phyloP scores from a whole-genome alignment of 2,113 vertebrate genomes.

The Neotoma lepida region DNA sequence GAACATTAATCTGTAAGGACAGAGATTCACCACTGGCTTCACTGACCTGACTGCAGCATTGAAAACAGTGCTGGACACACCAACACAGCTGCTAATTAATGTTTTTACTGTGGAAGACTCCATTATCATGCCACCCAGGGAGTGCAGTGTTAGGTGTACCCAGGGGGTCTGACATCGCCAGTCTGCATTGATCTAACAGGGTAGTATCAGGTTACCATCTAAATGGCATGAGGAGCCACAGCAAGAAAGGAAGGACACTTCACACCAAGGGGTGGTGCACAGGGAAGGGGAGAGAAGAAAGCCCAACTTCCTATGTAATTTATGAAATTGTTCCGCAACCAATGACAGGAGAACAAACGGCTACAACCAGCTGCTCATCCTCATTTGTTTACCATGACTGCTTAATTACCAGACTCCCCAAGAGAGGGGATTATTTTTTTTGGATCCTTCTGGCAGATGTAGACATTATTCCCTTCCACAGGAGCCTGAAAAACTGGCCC shows the following conservation, averaged over 20 bases:
- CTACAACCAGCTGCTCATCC: slow-evolving; percentile 68
- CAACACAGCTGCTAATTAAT: background rate
- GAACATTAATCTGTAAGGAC: background rate
- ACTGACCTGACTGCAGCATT: background rate
- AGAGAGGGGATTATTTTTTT: slow-evolving; percentile 27
- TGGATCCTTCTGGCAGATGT: slow-evolving; percentile 43
- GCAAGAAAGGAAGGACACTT: background rate
- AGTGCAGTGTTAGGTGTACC: background rate
- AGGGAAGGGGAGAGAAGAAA: background rate
- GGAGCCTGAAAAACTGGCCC: background rate
- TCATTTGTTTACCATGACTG: slow-evolving; percentile 64
- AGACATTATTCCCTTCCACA: slow-evolving; percentile 26
- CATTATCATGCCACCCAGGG: background rate
- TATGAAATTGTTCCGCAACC: slow-evolving; percentile 63
- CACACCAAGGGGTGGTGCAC: background rate
- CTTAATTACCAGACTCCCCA: slow-evolving; percentile 72
- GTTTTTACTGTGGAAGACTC: background rate
- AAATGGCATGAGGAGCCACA: background rate
- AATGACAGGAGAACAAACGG: slow-evolving; percentile 66
- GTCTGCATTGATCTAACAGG: background rate
- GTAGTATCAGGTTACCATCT: background rate
- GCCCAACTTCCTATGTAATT: slow-evolving; percentile 41
- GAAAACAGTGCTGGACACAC: background rate
- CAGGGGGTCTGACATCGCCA: background rate
- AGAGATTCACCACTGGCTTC: background rate